Conservation (phyloP, 1,140 invertebrate genomes). For the Rhopalosiphum maidis region DNA sequence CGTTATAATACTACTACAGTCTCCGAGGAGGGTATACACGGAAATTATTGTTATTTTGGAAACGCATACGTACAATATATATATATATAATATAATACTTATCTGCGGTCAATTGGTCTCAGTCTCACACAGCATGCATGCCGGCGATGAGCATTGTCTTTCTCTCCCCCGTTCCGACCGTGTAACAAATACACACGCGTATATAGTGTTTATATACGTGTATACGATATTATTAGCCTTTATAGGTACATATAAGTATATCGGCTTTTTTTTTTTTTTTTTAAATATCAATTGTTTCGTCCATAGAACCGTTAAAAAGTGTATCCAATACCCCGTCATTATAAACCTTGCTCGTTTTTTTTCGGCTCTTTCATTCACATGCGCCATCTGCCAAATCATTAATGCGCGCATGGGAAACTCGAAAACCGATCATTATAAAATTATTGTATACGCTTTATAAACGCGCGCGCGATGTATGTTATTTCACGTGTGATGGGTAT, state of each 20-base stretch:
- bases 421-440: conserved; percentile 55
- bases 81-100: not conserved
- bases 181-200: not conserved
- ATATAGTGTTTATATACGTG: not conserved
- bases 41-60: conserved; percentile 2
- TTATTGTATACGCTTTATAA: conserved; percentile 18
- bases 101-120: conserved; percentile 22
- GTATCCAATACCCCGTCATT: conserved; percentile 47
- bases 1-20: not conserved
- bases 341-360: conserved; percentile 6
- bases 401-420: conserved; percentile 53
- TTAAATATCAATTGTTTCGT: conserved; percentile 48
- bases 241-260: not conserved
- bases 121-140: not conserved
- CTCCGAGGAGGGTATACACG: not conserved
- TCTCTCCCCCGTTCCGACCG: not conserved
- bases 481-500: not conserved
- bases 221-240: no score
- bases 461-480: not conserved
- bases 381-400: conserved; percentile 56
- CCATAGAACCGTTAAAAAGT: conserved; percentile 39
- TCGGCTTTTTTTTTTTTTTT: not conserved
- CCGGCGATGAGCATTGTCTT: conserved; percentile 1
- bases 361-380: conserved; percentile 50
- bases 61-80: not conserved